phyloP scores from a whole-genome alignment of 2,888 invertebrate species.

The Sycophila texana region DNA sequence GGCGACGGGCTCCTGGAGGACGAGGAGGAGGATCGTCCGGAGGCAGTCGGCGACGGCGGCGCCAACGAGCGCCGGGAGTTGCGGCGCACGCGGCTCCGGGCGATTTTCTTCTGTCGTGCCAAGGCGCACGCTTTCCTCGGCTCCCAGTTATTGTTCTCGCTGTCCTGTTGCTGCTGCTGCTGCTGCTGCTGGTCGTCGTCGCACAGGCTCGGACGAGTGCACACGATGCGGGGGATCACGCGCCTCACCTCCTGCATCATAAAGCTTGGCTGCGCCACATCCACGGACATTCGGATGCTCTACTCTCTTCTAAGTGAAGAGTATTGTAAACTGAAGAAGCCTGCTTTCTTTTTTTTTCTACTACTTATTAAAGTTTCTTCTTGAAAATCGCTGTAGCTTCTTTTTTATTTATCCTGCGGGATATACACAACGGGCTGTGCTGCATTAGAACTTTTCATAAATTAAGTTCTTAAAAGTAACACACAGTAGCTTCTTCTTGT shows the following conservation, averaged over 20 bases:
- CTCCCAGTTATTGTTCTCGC: slow-evolving; percentile 44
- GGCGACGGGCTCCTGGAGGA: slow-evolving; percentile 72
- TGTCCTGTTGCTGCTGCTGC: slow-evolving; percentile 35
- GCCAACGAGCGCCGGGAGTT: slow-evolving; percentile 63
- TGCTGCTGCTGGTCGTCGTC: slow-evolving; percentile 60
- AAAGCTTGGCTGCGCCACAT: neutral
- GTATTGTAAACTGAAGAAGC: too few species aligned
- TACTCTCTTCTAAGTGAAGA: too few species aligned
- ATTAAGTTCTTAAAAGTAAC: too few species aligned
- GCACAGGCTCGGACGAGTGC: slow-evolving; percentile 66
- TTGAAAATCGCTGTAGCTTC: too few species aligned
- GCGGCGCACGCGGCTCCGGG: slow-evolving; percentile 61
- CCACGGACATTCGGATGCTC: too few species aligned
- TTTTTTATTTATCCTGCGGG: too few species aligned
- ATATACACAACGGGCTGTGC: too few species aligned
- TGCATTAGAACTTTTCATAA: too few species aligned
- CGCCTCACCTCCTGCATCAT: slow-evolving; percentile 64
- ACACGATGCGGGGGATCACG: slow-evolving; percentile 71
- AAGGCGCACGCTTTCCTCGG: slow-evolving; percentile 29
- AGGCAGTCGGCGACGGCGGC: slow-evolving; percentile 51
- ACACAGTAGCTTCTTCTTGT: too few species aligned
- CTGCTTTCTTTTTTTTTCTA: too few species aligned
- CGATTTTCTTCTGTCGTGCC: slow-evolving; percentile 61
- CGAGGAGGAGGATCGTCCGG: slow-evolving; percentile 38
- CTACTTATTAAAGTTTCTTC: too few species aligned